phyloP scores from a whole-genome alignment of 1,140 invertebrate species.

The Lasioglossum baleicum region DNA sequence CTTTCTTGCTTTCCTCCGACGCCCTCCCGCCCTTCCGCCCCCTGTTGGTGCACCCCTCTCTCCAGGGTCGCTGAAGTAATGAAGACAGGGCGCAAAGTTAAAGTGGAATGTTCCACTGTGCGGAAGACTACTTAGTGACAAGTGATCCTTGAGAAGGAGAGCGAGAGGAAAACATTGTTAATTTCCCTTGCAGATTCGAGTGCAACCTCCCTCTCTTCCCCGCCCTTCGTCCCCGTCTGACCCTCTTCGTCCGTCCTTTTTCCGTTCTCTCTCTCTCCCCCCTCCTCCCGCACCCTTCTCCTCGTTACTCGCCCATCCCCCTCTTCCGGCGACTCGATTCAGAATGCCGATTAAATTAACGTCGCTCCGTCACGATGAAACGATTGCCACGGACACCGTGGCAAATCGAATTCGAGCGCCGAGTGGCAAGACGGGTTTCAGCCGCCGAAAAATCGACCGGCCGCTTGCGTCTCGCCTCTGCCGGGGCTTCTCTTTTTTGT shows the following conservation, averaged over 20 bases:
- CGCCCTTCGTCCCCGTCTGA: background rate
- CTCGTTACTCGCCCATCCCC: background rate
- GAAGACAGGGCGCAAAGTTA: constrained; percentile 57
- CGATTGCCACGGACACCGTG: constrained; percentile 54
- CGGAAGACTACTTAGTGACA: constrained; percentile 61
- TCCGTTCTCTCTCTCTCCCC: background rate
- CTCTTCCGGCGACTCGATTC: constrained; percentile 55
- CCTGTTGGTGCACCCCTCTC: background rate
- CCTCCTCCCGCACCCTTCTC: background rate
- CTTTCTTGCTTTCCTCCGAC: background rate
- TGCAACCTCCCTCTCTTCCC: constrained; percentile 24
- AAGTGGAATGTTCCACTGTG: constrained; percentile 60
- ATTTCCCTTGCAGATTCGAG: constrained; percentile 72
- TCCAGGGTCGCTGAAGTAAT: constrained; percentile 18
- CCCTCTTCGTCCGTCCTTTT: constrained; percentile 25
- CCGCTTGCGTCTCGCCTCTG: too few relatives aligned
- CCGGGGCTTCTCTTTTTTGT: background rate
- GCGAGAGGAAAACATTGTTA: constrained; percentile 70
- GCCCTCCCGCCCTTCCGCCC: background rate
- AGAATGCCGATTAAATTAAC: constrained; percentile 67
- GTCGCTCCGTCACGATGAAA: constrained; percentile 52
- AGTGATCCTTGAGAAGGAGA: constrained; percentile 65
- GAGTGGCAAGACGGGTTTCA: constrained; percentile 15
- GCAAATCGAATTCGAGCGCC: constrained; percentile 61
- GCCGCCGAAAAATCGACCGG: background rate